Base-by-base conservation (phyloP, 1,140 invertebrate species). In the Hermetia illucens region DNA sequence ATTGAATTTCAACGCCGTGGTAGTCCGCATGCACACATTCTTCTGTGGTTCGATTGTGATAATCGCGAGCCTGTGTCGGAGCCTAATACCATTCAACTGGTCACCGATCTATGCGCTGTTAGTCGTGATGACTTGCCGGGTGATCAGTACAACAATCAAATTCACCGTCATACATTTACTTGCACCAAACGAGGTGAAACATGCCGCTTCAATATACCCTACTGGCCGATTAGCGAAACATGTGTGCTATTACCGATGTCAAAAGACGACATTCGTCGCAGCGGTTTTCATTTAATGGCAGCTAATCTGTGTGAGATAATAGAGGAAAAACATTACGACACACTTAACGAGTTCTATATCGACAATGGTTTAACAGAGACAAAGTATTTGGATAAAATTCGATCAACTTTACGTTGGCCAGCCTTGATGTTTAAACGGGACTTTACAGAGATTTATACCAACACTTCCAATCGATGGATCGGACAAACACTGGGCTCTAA, bases 91-190 rank as follows among this genome's bases (percentile, higher is more conserved):
- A 35, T 35, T 16, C 40, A 52, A 9, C 50, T 58, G 36, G 43
- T 56, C 27, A 50, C 53, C 9, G 43, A 50, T 18, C 15, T 58
- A 25, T 47, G 45, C 49, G 48, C 55, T 2, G 53, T 56, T 20
- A 43, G 44, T 30, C 18, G 24, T 45, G 40, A 50, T 16, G 48
- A 45, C 17, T 10, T 32, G 13, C 31, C 31, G 31, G 36, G 46
- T 32, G 33, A 51, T 25, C 44, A 49, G 43, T 48, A 51, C 42
- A 44, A 47, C 51, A 49, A 50, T 17, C 55, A 61, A 37, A 53
- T 47, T 16, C 58, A 59, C 48, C 53, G 51, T 36, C 54, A 60
- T 36, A 60, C 54, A 42, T 51, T 51, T 35, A 56, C 50, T 5
- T 61, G 59, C n/a, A n/a, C n/a, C n/a, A 44, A 50, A 36, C 8